These are phyloP conservation scores for Emydocephalus ijimae DNA, from an alignment of 2,113 vertebrate species.

Conservation along the genomic window DNA sequence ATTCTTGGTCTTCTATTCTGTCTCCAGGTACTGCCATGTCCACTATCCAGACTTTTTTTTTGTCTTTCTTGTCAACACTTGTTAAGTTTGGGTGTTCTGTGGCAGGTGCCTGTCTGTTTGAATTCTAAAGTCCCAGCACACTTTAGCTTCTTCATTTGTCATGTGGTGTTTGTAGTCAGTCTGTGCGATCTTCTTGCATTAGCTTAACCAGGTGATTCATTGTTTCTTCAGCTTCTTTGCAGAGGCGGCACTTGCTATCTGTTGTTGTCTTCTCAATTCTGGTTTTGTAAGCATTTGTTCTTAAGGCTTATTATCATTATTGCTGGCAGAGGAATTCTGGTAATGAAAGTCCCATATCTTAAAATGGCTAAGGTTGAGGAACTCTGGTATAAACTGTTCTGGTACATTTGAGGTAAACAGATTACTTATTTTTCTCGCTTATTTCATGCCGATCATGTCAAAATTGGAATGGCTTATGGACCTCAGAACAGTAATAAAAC, in stretches of 20 bases:
- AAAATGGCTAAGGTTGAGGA: neutral
- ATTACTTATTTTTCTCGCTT: neutral
- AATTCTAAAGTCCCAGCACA: neutral
- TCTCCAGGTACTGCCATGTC: no score
- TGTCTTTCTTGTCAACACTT: neutral
- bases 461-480: no score
- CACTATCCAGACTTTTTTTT: neutral
- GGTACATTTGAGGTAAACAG: neutral
- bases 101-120: neutral
- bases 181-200: no score
- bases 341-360: neutral
- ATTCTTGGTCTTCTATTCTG: neutral
- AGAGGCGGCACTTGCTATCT: no score
- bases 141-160: neutral
- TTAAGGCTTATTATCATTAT: no score
- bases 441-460: neutral
- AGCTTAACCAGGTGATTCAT: no score
- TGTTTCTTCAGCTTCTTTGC: no score
- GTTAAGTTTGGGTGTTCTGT: neutral
- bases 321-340: no score
- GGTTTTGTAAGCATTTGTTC: no score
- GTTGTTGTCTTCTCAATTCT: no score
- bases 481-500: neutral
- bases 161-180: no score
- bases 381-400: neutral